Percentiles rank a stretch among this genome's conserved stretches.
phyloP scores from a whole-genome alignment of 2,113 vertebrate genomes.

The Catharus bicknelli region DNA sequence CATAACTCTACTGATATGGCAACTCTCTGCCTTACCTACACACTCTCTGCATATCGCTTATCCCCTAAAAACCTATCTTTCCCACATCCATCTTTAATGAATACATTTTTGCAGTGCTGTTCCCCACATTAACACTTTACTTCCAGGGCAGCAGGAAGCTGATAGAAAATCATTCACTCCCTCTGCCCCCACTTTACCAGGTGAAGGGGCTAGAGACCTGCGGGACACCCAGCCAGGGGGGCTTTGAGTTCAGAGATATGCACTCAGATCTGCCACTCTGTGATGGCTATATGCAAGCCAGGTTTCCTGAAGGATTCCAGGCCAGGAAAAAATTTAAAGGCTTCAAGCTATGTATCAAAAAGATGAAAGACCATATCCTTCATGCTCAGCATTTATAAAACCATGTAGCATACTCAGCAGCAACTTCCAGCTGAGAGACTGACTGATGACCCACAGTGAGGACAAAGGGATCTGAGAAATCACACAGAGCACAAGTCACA shows the following conservation, averaged over 20 bases:
- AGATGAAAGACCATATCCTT: background rate
- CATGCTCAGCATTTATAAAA: background rate
- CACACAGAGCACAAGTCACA: background rate
- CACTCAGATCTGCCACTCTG: background rate
- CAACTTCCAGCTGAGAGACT: background rate
- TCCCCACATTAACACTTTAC: background rate
- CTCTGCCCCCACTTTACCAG: background rate
- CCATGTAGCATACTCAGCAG: background rate
- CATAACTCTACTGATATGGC: background rate
- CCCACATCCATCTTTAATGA: background rate
- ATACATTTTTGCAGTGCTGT: background rate
- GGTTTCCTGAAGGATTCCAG: background rate
- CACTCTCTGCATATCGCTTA: rapidly evolving
- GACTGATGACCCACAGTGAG: background rate
- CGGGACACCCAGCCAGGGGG: background rate
- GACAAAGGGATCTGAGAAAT: slow-evolving; percentile 15
- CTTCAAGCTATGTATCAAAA: background rate
- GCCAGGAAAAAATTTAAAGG: background rate
- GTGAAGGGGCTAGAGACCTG: background rate
- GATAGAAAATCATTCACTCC: background rate
- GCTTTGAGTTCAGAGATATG: background rate
- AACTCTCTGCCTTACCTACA: background rate
- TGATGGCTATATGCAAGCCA: rapidly evolving
- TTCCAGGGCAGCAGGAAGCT: background rate
- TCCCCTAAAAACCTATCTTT: background rate